Percentiles rank a stretch among this genome's conserved stretches.
phyloP scores from a whole-genome alignment of 2,113 vertebrate genomes.

The Terrapene triunguis region DNA sequence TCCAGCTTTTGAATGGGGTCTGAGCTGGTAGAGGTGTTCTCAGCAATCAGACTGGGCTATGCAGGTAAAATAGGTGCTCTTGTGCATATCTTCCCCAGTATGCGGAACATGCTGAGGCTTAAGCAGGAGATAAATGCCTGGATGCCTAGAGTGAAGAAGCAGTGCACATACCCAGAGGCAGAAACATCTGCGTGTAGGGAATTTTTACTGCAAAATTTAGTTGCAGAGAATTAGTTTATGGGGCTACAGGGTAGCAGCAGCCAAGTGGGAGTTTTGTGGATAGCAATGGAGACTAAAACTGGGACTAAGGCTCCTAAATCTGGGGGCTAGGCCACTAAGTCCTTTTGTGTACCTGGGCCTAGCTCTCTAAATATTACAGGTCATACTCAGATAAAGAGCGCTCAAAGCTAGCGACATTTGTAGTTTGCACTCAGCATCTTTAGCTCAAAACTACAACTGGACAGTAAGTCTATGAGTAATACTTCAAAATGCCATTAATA shows the following conservation, averaged over 20 bases:
- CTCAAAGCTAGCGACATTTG: background rate
- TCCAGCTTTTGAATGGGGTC: background rate
- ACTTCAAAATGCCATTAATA: background rate
- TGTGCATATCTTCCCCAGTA: background rate
- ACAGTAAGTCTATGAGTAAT: background rate
- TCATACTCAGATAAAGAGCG: background rate
- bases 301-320: background rate
- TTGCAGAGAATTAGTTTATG: background rate
- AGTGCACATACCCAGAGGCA: background rate
- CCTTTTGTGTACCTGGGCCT: background rate
- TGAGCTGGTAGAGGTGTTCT: background rate
- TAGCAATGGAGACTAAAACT: background rate
- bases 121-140: background rate
- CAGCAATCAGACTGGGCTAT: background rate
- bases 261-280: background rate
- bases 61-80: too few relatives aligned
- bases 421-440: background rate
- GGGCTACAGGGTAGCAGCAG: background rate
- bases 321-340: background rate
- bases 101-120: background rate
- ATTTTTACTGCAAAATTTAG: background rate
- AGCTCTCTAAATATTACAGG: background rate
- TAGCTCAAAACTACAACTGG: fast-evolving
- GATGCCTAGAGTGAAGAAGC: background rate
- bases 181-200: background rate